Evolutionary conservation across 2,797 vertebrate genomes (phyloP).

Genomic region (Enoplosus armatus): DNA sequence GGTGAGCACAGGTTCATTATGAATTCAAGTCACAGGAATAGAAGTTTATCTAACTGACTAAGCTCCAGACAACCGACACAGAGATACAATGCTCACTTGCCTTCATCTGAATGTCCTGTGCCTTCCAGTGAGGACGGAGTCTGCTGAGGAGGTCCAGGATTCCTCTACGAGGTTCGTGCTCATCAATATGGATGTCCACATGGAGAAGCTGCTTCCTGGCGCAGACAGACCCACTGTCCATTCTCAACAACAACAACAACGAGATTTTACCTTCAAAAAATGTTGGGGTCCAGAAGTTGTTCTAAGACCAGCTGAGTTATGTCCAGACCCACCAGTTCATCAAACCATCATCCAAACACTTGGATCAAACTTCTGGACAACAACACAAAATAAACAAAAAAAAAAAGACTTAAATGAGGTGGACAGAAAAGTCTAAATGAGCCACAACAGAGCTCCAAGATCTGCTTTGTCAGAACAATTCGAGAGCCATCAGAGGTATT

Average conservation of each 20-base stretch:
- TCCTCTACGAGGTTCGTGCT: slow-evolving; percentile 65
- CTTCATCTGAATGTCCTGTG: slow-evolving; percentile 82
- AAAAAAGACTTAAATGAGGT: neutral
- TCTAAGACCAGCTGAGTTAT: neutral
- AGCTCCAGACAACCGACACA: neutral
- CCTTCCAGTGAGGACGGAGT: slow-evolving; percentile 81
- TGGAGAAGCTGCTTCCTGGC: slow-evolving; percentile 61
- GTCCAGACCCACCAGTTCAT: neutral
- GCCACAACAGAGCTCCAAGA: neutral
- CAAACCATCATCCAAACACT: slow-evolving; percentile 4
- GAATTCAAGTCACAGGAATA: neutral
- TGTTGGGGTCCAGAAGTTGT: neutral
- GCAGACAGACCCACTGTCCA: slow-evolving; percentile 52
- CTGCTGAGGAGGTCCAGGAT: slow-evolving; percentile 75
- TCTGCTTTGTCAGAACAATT: neutral
- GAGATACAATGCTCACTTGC: slow-evolving; percentile 58
- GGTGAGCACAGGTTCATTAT: neutral
- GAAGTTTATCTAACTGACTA: neutral
- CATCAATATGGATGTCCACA: slow-evolving; percentile 75
- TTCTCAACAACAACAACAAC: no score
- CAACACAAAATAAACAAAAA: neutral
- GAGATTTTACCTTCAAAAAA: neutral
- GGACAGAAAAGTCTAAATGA: neutral
- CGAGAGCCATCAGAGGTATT: neutral
- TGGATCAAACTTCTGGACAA: neutral